Evolutionary conservation across 2,888 invertebrate genomes (phyloP).

Genomic region (Diadegma fenestrale): DNA sequence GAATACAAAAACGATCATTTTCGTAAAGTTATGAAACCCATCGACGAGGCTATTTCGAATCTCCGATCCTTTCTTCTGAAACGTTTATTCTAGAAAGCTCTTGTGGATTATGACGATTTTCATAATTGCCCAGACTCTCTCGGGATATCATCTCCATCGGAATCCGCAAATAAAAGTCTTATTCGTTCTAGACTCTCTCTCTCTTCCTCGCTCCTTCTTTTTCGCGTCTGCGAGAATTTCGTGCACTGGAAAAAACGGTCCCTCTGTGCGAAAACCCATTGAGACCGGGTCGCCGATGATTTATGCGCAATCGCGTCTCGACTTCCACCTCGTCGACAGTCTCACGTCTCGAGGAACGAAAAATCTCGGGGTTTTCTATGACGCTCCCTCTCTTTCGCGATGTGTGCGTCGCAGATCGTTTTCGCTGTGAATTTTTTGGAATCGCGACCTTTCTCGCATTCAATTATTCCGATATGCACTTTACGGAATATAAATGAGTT

Average conservation of each 20-base stretch:
- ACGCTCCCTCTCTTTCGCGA: not conserved
- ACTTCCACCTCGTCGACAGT: conserved; percentile 66
- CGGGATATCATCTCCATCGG: conserved; percentile 46
- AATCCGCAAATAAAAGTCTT: conserved; percentile 59
- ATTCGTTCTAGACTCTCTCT: conserved; percentile 15
- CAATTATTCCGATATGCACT: too few relatives aligned
- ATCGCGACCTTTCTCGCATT: too few relatives aligned
- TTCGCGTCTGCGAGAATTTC: not conserved
- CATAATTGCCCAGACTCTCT: conserved; percentile 61
- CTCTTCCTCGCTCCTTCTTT: not conserved
- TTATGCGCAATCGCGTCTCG: conserved; percentile 70
- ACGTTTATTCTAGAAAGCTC: not conserved
- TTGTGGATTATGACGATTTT: conserved; percentile 60
- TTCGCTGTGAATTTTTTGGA: not conserved
- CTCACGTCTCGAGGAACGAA: conserved; percentile 32
- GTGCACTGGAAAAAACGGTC: conserved; percentile 2
- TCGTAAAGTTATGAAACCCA: conserved; percentile 20
- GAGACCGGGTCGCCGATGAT: conserved; percentile 66
- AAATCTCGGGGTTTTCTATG: conserved; percentile 40
- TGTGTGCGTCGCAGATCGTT: not conserved
- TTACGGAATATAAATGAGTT: too few relatives aligned
- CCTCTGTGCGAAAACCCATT: conserved; percentile 50
- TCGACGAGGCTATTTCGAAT: conserved; percentile 27
- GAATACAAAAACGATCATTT: conserved; percentile 16
- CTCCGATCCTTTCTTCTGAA: not conserved